Conservation (phyloP, 2,113 vertebrate species). For the Gymnobelideus leadbeateri region DNA sequence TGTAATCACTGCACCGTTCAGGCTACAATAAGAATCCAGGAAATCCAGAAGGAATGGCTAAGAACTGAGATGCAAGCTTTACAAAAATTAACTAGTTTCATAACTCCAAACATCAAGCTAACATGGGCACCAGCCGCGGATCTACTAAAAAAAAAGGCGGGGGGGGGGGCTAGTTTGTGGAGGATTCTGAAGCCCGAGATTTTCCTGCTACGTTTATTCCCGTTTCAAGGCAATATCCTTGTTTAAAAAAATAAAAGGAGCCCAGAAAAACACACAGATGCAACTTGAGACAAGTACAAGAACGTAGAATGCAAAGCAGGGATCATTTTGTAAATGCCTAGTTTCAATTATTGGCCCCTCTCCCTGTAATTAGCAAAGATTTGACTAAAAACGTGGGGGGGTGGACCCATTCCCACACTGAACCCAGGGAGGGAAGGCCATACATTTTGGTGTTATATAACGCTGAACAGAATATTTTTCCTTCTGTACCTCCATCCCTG, state of each 20-base stretch:
- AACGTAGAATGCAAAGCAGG: conserved; percentile 28
- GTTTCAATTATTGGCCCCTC: conserved; percentile 30
- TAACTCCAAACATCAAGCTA: conserved; percentile 29
- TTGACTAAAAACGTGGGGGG: conserved; percentile 40
- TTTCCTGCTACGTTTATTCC: not conserved
- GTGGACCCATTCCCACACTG: not conserved
- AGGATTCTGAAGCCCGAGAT: not conserved
- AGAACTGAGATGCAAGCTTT: not conserved
- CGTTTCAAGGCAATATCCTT: conserved; percentile 20
- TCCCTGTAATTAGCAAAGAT: conserved; percentile 56
- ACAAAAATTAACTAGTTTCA: conserved; percentile 27
- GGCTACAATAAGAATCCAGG: not conserved
- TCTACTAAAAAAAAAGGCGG: not conserved
- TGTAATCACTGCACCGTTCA: not conserved
- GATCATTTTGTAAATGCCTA: conserved; percentile 44
- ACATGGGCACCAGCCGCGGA: conserved; percentile 1
- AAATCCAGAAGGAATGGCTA: conserved; percentile 12
- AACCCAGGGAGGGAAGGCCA: not conserved
- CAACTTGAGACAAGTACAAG: conserved; percentile 39
- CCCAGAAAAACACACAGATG: conserved; percentile 31
- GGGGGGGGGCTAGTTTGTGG: not conserved
- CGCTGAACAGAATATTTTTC: conserved; percentile 7
- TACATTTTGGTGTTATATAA: conserved; percentile 7
- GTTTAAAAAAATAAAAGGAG: conserved; percentile 37
- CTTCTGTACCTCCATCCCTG: conserved; percentile 21